Percentiles rank a stretch among this genome's conserved stretches.
phyloP scores from a whole-genome alignment of 2,888 invertebrate species.

The Platycheirus rosarum region DNA sequence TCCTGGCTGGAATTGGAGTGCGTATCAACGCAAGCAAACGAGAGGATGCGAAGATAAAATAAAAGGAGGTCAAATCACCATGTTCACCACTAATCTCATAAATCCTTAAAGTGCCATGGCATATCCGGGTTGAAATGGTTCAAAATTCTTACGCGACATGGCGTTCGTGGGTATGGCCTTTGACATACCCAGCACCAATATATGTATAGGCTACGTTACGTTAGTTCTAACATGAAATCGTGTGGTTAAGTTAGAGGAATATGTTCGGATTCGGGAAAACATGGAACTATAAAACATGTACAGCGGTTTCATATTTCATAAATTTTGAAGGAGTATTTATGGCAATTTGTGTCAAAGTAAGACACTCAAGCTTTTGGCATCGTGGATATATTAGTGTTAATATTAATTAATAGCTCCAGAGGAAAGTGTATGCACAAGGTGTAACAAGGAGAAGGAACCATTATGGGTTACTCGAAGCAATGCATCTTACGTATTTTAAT shows the following conservation, averaged over 20 bases:
- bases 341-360: constrained; percentile 56
- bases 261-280: constrained; percentile 3
- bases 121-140: constrained; percentile 65
- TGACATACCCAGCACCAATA: background rate
- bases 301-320: constrained; percentile 17
- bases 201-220: background rate
- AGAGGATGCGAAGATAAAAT: constrained; percentile 41
- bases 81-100: constrained; percentile 68
- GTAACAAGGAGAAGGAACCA: background rate
- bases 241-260: constrained; percentile 23
- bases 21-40: constrained; percentile 37
- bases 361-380: constrained; percentile 47
- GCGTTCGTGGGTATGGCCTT: constrained; percentile 47
- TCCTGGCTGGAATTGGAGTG: constrained; percentile 36
- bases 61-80: constrained; percentile 66
- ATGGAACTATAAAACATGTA: constrained; percentile 21
- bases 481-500: too few species aligned
- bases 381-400: constrained; percentile 19
- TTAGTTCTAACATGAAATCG: constrained; percentile 28
- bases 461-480: background rate
- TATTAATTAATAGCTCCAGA: constrained; percentile 21
- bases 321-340: constrained; percentile 26
- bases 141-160: constrained; percentile 47
- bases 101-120: constrained; percentile 63
- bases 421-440: background rate